Conservation (phyloP, 1,140 invertebrate genomes). For the Cylas formicarius region DNA sequence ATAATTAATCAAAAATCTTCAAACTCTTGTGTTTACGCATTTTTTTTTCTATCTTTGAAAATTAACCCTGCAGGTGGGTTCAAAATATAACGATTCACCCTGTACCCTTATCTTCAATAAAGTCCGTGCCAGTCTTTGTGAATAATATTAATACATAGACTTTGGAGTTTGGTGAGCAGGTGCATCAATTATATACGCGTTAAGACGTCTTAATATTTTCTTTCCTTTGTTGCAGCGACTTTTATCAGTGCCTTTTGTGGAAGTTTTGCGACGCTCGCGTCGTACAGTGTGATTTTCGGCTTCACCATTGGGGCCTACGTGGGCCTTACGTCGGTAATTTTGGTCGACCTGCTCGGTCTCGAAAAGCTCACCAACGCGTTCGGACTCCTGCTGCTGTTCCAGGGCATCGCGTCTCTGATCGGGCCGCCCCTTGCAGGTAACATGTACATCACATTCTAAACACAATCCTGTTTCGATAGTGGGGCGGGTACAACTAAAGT, state of each 20-base stretch:
- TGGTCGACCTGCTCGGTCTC: conserved; percentile 79
- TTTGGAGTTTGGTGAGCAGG: too few relatives aligned
- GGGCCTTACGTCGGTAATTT: conserved; percentile 82
- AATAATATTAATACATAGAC: too few relatives aligned
- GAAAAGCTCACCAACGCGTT: conserved; percentile 88
- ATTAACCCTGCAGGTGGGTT: too few relatives aligned
- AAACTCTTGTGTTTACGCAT: too few relatives aligned
- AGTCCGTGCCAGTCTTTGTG: too few relatives aligned
- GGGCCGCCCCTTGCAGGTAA: conserved; percentile 85
- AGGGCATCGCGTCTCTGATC: conserved; percentile 82
- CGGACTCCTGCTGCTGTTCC: conserved; percentile 83
- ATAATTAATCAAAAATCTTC: too few relatives aligned
- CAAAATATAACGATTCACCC: too few relatives aligned
- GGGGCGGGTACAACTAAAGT: background rate
- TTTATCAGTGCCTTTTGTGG: conserved; percentile 64
- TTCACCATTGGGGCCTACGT: conserved; percentile 89
- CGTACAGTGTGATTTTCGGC: conserved; percentile 80
- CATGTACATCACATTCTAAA: too few relatives aligned
- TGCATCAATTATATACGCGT: too few relatives aligned
- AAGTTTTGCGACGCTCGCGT: conserved; percentile 59
- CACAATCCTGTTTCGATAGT: conserved; percentile 1
- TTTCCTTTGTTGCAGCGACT: conserved; percentile 61
- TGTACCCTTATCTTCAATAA: too few relatives aligned
- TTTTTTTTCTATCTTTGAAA: too few relatives aligned
- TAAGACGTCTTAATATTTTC: conserved; percentile 18